phyloP scores from a whole-genome alignment of 2,113 vertebrate genomes.

The Thermophis baileyi region DNA sequence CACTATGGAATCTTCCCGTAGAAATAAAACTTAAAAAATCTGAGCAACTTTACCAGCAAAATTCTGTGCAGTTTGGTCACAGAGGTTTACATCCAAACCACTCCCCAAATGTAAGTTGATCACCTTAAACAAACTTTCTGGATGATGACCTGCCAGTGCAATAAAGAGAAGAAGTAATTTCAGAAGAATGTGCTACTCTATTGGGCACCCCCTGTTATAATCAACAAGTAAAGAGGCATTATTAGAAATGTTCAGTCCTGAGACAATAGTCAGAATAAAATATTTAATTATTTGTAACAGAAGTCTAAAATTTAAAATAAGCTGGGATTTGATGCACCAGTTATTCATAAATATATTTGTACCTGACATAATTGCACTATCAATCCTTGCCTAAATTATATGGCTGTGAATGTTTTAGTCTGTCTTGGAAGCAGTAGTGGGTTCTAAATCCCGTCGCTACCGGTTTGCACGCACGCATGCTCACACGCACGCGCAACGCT shows the following conservation, averaged over 20 bases:
- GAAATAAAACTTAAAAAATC: background rate
- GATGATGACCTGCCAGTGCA: background rate
- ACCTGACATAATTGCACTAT: background rate
- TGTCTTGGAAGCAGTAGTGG: background rate
- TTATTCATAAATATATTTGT: background rate
- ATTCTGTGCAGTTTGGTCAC: background rate
- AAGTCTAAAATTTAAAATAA: background rate
- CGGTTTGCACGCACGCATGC: too few species aligned
- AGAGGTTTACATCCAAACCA: background rate
- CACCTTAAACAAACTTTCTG: background rate
- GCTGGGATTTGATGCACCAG: background rate
- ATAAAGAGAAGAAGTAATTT: background rate
- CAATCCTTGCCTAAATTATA: background rate
- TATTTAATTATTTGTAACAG: background rate
- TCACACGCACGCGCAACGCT: too few species aligned
- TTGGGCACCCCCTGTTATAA: background rate
- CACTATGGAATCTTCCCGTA: background rate
- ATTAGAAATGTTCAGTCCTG: background rate
- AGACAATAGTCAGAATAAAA: background rate
- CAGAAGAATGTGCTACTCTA: background rate
- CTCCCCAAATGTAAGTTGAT: background rate
- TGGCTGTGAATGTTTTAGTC: background rate
- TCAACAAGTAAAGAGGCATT: background rate
- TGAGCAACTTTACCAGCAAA: background rate
- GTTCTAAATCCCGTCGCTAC: too few species aligned